Evolutionary conservation across 2,888 invertebrate genomes (phyloP).

Genomic region (Griposia aprilina): DNA sequence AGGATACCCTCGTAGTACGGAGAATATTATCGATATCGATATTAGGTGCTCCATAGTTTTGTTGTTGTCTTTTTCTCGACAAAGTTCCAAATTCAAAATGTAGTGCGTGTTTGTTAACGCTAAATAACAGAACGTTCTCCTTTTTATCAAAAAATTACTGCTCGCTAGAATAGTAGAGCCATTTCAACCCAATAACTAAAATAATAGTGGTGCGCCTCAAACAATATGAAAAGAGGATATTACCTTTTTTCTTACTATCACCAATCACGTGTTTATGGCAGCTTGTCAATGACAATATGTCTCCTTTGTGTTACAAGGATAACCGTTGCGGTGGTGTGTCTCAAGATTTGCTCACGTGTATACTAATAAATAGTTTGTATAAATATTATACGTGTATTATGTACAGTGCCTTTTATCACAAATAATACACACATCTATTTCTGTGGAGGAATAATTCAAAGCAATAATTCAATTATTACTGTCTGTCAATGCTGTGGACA

Average conservation of each 20-base stretch:
- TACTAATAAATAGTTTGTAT: conserved; percentile 45
- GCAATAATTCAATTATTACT: conserved; percentile 44
- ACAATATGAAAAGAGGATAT: conserved; percentile 27
- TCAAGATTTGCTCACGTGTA: conserved; percentile 52
- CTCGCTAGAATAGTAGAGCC: background rate
- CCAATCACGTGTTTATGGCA: conserved; percentile 56
- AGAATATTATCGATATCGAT: conserved; percentile 17
- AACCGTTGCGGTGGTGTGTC: conserved; percentile 41
- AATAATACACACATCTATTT: conserved; percentile 47
- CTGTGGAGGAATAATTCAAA: conserved; percentile 35
- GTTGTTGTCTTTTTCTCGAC: background rate
- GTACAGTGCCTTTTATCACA: conserved; percentile 46
- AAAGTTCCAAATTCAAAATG: background rate
- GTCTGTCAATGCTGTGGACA: conserved; percentile 24
- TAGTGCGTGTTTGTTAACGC: background rate
- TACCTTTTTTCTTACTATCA: conserved; percentile 43
- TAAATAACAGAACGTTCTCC: background rate
- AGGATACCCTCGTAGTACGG: background rate
- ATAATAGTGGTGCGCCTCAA: conserved; percentile 9
- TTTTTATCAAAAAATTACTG: background rate
- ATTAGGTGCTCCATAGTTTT: background rate
- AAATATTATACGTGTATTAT: conserved; percentile 46
- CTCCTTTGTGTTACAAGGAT: conserved; percentile 59
- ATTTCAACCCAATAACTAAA: background rate
- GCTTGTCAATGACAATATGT: conserved; percentile 63